A percentile compares a stretch with the other conserved stretches of the same genome.
Conservation (phyloP, 2,797 vertebrate species). For the Echiichthys vipera region DNA sequence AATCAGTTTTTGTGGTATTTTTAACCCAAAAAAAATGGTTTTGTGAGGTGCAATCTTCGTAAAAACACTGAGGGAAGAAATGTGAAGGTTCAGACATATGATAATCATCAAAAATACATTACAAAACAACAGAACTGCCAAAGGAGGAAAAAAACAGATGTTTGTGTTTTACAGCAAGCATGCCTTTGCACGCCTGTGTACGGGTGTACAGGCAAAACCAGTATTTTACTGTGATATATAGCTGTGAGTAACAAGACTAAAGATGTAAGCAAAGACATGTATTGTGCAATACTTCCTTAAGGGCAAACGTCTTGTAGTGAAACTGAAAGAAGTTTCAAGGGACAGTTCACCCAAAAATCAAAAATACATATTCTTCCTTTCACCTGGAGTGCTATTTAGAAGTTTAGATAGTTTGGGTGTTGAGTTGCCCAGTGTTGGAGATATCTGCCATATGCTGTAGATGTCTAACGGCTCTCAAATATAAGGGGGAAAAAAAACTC, state of each 20-base stretch:
- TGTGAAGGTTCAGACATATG: slow-evolving; percentile 11
- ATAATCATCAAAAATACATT: slow-evolving; percentile 36
- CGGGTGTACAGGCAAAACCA: slow-evolving; percentile 4
- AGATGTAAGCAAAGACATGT: not conserved
- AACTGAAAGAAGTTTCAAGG: not conserved
- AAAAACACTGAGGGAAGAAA: not conserved
- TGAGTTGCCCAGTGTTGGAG: too few species aligned
- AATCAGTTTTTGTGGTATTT: slow-evolving; percentile 30
- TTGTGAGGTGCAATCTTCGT: slow-evolving; percentile 14
- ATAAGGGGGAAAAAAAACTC: too few species aligned
- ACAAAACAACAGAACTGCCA: slow-evolving; percentile 31
- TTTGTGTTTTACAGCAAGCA: slow-evolving; percentile 36
- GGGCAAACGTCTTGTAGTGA: not conserved
- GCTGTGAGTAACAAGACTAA: slow-evolving; percentile 10
- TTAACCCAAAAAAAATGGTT: slow-evolving; percentile 13
- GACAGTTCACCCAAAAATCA: too few species aligned
- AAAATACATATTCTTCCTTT: too few species aligned
- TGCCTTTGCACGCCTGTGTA: slow-evolving; percentile 33
- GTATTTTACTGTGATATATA: slow-evolving; percentile 2
- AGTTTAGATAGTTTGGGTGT: too few species aligned
- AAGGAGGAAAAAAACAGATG: slow-evolving; percentile 37
- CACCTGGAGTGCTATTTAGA: too few species aligned
- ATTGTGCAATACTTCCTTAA: slow-evolving; percentile 20
- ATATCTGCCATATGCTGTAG: too few species aligned
- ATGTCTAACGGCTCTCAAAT: too few species aligned